These are phyloP conservation scores for Pseudopodoces humilis DNA, from an alignment of 2,113 vertebrate genomes.

Conservation along the genomic window DNA sequence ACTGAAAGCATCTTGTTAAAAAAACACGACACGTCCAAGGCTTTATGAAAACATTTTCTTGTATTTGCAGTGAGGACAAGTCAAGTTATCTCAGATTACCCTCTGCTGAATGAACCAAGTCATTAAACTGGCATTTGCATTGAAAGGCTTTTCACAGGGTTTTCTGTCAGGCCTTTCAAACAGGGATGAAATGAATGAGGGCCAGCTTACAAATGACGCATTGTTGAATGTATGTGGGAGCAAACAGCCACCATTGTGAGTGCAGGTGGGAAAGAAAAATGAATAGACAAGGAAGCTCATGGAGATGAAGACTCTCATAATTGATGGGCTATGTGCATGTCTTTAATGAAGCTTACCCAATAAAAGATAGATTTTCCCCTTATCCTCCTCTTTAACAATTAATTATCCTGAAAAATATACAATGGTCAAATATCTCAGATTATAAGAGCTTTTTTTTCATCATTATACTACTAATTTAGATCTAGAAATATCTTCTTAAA, in stretches of 20 bases:
- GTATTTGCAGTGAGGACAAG: conserved; percentile 66
- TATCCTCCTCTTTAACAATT: not conserved
- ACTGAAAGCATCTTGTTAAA: conserved; percentile 62
- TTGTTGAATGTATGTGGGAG: conserved; percentile 74
- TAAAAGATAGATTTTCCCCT: conserved; percentile 40
- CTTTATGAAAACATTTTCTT: conserved; percentile 76
- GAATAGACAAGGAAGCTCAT: conserved; percentile 76
- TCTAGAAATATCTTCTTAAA: not conserved
- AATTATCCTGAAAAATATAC: not conserved
- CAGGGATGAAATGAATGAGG: conserved; percentile 68
- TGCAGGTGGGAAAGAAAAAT: conserved; percentile 79
- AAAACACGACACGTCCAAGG: conserved; percentile 68
- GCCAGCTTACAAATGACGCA: conserved; percentile 74
- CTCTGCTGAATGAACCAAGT: conserved; percentile 77
- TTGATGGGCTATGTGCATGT: not conserved
- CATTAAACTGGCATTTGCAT: conserved; percentile 79
- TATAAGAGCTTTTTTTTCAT: not conserved
- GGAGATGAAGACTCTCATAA: conserved; percentile 64
- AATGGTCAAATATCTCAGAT: conserved; percentile 10
- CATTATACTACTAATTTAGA: not conserved
- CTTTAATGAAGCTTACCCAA: conserved; percentile 52
- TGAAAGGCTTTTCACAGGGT: conserved; percentile 73
- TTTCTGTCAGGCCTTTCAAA: conserved; percentile 78
- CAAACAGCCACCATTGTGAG: conserved; percentile 76
- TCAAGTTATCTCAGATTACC: conserved; percentile 60